Conservation (phyloP, 1,140 invertebrate genomes). For the Dendrolimus punctatus region DNA sequence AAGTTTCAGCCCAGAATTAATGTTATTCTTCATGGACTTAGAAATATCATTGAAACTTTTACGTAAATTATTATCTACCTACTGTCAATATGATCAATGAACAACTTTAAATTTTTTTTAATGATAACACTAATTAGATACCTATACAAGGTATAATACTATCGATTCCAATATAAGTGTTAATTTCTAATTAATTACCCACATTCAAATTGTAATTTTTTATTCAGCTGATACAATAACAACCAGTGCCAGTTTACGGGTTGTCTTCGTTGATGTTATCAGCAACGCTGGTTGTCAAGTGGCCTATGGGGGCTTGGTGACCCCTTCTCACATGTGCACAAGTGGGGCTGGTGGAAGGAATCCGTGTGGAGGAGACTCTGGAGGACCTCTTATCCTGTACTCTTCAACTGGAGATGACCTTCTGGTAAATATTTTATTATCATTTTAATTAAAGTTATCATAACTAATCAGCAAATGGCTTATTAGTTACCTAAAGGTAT, state of each 20-base stretch:
- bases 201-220: too few species aligned
- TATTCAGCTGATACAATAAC: constrained; percentile 1
- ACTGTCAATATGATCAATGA: too few species aligned
- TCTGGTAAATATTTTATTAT: constrained; percentile 5
- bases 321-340: constrained; percentile 1
- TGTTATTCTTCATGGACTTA: too few species aligned
- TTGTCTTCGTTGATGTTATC: not conserved
- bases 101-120: too few species aligned
- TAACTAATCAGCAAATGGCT: not conserved
- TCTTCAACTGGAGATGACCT: constrained; percentile 19
- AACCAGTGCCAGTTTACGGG: not conserved
- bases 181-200: too few species aligned
- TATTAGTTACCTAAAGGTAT: not conserved
- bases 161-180: too few species aligned
- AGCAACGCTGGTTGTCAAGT: not conserved
- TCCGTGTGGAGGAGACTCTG: constrained; percentile 7
- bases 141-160: too few species aligned
- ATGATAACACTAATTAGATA: too few species aligned
- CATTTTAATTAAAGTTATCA: not conserved
- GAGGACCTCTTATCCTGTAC: constrained; percentile 7
- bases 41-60: too few species aligned
- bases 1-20: too few species aligned
- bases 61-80: too few species aligned
- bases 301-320: not conserved
- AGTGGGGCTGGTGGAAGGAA: constrained; percentile 1